phyloP scores from a whole-genome alignment of 2,888 invertebrate species.

The Nephrotoma guestfalica region DNA sequence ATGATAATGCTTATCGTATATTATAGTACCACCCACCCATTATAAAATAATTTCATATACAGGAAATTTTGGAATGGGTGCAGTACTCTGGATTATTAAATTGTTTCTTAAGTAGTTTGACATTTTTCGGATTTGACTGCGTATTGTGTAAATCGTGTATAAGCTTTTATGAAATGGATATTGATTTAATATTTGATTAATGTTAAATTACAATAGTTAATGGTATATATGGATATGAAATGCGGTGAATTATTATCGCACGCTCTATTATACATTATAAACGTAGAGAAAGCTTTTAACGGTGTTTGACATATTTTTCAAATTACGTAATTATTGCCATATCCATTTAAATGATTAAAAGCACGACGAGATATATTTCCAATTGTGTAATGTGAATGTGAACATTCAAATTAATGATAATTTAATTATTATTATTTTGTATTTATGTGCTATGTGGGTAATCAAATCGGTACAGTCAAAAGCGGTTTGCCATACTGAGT shows the following conservation, averaged over 20 bases:
- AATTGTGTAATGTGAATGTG: no score
- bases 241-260: neutral
- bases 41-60: neutral
- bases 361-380: no score
- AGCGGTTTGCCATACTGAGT: no score
- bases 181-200: neutral
- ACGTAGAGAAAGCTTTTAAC: neutral
- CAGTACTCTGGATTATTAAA: neutral
- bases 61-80: neutral
- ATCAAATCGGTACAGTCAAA: no score
- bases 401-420: no score
- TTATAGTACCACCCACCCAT: neutral
- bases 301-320: neutral
- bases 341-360: no score
- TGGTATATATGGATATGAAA: neutral
- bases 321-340: neutral
- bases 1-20: neutral
- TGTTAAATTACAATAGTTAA: neutral
- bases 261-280: neutral
- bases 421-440: no score
- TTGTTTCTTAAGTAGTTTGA: neutral
- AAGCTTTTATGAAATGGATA: neutral
- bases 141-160: neutral
- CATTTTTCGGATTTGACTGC: neutral
- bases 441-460: no score